Conservation (phyloP, 2,888 invertebrate genomes). For the Encarsia formosa region DNA sequence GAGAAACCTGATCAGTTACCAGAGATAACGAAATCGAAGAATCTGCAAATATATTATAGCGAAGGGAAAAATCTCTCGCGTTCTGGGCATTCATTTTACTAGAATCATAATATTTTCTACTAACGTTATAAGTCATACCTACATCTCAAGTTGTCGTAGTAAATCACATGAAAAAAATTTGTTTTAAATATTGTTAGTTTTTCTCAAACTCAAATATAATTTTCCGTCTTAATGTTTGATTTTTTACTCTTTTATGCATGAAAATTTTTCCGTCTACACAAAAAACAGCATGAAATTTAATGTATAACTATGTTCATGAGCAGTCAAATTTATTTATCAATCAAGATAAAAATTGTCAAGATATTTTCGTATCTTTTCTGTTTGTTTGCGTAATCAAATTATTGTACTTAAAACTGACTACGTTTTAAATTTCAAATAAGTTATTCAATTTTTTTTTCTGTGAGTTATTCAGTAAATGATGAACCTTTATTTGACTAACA, state of each 20-base stretch:
- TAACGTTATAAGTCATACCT: no score
- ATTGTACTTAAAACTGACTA: constrained; percentile 20
- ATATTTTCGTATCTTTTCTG: constrained; percentile 19
- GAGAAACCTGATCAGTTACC: constrained; percentile 14
- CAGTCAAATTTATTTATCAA: no score
- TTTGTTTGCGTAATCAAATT: constrained; percentile 13
- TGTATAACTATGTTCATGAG: no score
- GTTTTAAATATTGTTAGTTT: no score
- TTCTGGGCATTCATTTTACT: constrained; percentile 18
- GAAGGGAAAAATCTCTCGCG: constrained; percentile 15
- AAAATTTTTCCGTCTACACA: no score
- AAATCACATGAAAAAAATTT: no score
- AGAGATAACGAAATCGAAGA: constrained; percentile 17
- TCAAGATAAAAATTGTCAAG: no score
- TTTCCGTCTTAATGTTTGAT: no score
- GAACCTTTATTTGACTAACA: constrained; percentile 10
- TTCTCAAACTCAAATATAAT: no score
- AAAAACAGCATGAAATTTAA: no score
- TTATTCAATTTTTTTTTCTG: constrained; percentile 8
- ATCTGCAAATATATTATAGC: constrained; percentile 4
- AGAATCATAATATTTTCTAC: constrained; percentile 18
- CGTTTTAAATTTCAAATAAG: constrained; percentile 10
- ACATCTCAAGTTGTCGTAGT: no score
- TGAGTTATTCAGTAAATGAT: constrained; percentile 11
- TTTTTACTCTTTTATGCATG: no score